phyloP scores from a whole-genome alignment of 2,113 vertebrate species.

The Prunella fulvescens region DNA sequence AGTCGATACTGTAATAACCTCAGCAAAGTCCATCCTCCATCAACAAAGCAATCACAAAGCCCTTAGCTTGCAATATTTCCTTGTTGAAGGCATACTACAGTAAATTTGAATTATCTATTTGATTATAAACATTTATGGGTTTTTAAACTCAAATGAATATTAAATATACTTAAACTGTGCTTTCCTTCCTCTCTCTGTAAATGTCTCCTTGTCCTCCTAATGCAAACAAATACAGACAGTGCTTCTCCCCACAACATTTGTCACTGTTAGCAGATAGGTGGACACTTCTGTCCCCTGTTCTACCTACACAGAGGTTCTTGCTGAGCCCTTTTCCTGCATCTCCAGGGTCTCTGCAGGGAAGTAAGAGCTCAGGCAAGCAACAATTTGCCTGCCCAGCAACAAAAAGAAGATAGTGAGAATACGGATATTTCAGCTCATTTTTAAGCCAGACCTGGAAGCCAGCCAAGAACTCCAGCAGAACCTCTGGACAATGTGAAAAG shows the following conservation, averaged over 20 bases:
- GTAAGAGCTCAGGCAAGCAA: not conserved
- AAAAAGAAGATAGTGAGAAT: not conserved
- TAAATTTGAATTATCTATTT: not conserved
- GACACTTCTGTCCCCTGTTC: not conserved
- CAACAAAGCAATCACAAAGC: not conserved
- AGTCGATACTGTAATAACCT: not conserved
- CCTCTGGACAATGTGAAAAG: not conserved
- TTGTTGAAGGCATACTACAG: not conserved
- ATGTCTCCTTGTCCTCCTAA: not conserved
- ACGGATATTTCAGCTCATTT: not conserved
- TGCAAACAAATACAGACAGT: not conserved
- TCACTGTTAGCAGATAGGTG: not conserved
- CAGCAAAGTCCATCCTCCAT: not conserved
- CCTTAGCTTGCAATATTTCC: not conserved
- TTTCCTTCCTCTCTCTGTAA: not conserved
- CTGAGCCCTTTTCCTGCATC: not conserved
- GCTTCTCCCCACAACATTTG: not conserved
- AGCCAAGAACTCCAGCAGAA: not conserved
- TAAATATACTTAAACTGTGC: not conserved
- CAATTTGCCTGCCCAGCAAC: not conserved
- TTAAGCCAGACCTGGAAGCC: not conserved
- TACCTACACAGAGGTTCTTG: not conserved
- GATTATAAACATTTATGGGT: not conserved
- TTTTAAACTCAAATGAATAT: slow-evolving; percentile 6
- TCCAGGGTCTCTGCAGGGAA: not conserved